Base-by-base conservation (phyloP, 2,797 vertebrate genomes). In the Yasuhikotakia modesta region DNA sequence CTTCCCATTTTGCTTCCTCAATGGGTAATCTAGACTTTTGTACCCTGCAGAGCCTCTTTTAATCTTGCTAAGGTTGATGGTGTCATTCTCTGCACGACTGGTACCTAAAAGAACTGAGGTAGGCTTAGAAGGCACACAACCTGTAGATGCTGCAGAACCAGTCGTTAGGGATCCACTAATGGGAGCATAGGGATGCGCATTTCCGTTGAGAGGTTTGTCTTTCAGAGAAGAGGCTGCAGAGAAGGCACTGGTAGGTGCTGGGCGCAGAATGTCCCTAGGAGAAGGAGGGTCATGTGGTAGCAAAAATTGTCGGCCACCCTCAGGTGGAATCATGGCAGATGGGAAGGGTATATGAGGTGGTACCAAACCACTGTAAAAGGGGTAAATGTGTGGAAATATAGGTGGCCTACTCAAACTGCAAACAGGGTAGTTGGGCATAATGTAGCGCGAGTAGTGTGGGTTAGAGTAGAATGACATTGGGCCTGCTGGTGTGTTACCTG, bases 1-100 rank as follows among this genome's bases (percentile, higher is more conserved):
- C 90, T 99, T 99, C 76, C 98, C 98, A 0, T 99, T 99, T 90
- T 99, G 97, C 87, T 99, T 99, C 91, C 97, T 98, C 79, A 99
- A 92, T 0, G 97, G 98, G 82, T 99, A 99, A 0, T 97, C 97
- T 79, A 99, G 94, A 0, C 96, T 96, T 92, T 96, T 98, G 92
- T 99, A 98, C 83, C 97, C 97, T 0, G 95, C 95, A 16, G 90
- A 95, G 89, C 93, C 95, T 73, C 94, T 95, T 92, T 88, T 98
- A 86, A 83, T 87, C 84, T 94, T 94, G 83, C 77, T 89, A 74
- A 93, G 81, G 82, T 93, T 94, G 14, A 93, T 86, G 75, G 90
- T 92, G 81, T 92, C 91, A 8, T 92, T 93, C 13, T 91, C 90
- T 0, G 68, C 2, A 61, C 11, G 87, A 63, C 55, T 88, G 84